phyloP scores from a whole-genome alignment of 2,888 invertebrate species.

The Tillus elongatus region DNA sequence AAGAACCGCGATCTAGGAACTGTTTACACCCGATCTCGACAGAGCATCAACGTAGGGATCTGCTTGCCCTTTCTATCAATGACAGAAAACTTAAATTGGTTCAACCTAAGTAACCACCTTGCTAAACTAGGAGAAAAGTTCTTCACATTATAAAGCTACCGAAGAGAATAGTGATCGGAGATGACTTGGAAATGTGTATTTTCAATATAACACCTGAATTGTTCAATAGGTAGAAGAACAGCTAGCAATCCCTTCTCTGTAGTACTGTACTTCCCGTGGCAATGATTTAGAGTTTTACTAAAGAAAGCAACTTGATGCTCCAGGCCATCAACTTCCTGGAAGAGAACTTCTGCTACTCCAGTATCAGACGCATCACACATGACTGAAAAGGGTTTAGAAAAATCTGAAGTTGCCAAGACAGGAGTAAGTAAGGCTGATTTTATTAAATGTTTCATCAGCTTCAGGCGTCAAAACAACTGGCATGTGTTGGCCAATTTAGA shows the following conservation, averaged over 20 bases:
- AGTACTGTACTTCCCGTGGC: background rate
- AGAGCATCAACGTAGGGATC: background rate
- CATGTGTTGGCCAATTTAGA: too few relatives aligned
- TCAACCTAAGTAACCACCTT: background rate
- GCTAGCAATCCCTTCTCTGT: slow-evolving; percentile 1
- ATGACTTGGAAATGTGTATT: background rate
- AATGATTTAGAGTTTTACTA: background rate
- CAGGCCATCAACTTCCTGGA: slow-evolving; percentile 1
- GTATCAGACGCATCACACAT: slow-evolving; percentile 1
- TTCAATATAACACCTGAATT: background rate
- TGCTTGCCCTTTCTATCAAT: background rate
- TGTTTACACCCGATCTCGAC: background rate
- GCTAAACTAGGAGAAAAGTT: background rate
- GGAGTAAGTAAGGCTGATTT: slow-evolving; percentile 1
- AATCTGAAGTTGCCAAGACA: background rate
- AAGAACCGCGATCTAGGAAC: background rate
- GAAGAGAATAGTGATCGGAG: background rate
- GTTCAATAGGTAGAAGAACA: background rate
- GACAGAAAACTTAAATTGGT: background rate
- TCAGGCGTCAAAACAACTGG: background rate
- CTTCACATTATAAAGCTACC: slow-evolving; percentile 1
- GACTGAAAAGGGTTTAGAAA: background rate
- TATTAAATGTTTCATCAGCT: background rate
- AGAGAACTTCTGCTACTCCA: background rate
- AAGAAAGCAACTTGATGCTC: slow-evolving; percentile 1